Evolutionary conservation across 2,797 vertebrate species (phyloP).

Genomic region (Sebastolobus altivelis): DNA sequence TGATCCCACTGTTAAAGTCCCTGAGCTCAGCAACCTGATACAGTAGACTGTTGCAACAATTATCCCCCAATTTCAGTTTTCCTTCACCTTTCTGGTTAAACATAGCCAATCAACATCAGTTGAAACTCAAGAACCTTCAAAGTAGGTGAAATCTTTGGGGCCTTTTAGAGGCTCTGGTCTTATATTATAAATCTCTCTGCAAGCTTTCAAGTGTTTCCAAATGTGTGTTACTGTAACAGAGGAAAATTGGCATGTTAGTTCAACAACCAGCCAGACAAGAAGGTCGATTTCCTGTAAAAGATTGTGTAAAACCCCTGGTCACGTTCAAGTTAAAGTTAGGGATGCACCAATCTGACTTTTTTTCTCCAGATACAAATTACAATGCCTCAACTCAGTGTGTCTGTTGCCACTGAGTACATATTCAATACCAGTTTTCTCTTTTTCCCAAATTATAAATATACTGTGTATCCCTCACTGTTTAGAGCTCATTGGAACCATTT

Average conservation of each 20-base stretch:
- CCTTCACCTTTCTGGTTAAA: slow-evolving; percentile 35
- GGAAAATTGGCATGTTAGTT: background rate
- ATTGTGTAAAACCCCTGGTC: background rate
- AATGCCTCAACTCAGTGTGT: background rate
- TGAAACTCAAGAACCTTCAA: slow-evolving; percentile 27
- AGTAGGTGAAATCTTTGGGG: slow-evolving; percentile 17
- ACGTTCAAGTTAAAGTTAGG: background rate
- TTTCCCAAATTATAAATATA: background rate
- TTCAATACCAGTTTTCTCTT: background rate
- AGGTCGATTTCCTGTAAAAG: background rate
- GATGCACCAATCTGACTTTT: background rate
- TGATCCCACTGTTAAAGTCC: slow-evolving; percentile 28
- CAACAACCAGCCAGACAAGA: background rate
- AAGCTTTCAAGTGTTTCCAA: slow-evolving; percentile 37
- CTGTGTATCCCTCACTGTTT: background rate
- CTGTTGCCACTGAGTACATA: too few relatives aligned
- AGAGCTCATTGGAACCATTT: background rate
- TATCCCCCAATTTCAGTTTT: slow-evolving; percentile 1
- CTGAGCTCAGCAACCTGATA: slow-evolving; percentile 39
- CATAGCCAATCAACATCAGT: slow-evolving; percentile 31
- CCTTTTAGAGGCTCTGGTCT: slow-evolving; percentile 26
- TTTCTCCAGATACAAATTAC: background rate
- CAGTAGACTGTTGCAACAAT: slow-evolving; percentile 26
- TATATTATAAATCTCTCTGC: slow-evolving; percentile 33
- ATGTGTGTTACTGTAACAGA: slow-evolving; percentile 39